Evolutionary conservation across 2,113 vertebrate genomes (phyloP).

Genomic region (Terrapene triunguis): DNA sequence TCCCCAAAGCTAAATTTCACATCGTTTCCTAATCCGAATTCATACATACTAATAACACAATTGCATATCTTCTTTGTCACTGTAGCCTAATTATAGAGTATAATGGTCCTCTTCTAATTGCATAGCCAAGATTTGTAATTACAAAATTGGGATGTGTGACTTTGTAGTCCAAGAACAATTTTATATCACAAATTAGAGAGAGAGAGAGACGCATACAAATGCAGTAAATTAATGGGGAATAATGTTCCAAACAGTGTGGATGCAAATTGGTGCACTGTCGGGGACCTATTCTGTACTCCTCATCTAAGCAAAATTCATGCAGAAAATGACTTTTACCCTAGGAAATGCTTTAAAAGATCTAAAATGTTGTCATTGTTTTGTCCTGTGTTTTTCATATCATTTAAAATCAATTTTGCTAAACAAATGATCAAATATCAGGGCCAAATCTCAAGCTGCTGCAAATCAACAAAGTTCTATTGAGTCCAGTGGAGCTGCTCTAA

Average conservation of each 20-base stretch:
- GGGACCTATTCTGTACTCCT: neutral
- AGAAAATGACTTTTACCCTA: neutral
- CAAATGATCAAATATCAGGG: neutral
- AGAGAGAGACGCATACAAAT: neutral
- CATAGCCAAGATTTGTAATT: neutral
- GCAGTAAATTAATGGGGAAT: neutral
- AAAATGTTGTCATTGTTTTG: neutral
- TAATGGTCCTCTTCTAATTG: conserved; percentile 39
- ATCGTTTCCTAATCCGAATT: conserved; percentile 59
- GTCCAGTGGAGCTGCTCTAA: neutral
- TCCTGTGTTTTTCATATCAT: neutral
- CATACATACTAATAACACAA: conserved; percentile 60
- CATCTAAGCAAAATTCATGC: neutral
- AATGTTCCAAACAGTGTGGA: neutral
- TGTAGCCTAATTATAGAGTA: conserved; percentile 50
- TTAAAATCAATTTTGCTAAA: neutral
- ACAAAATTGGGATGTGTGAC: neutral
- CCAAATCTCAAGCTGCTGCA: neutral
- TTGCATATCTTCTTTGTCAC: conserved; percentile 24
- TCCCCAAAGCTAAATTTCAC: conserved; percentile 6
- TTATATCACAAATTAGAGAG: neutral
- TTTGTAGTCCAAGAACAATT: neutral
- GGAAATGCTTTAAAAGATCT: neutral
- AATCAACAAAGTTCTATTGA: neutral
- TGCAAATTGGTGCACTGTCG: neutral